Percentiles rank a stretch among this genome's conserved stretches.
Evolutionary conservation across 1,140 invertebrate species (phyloP).

Genomic region (Plutomurus gul): DNA sequence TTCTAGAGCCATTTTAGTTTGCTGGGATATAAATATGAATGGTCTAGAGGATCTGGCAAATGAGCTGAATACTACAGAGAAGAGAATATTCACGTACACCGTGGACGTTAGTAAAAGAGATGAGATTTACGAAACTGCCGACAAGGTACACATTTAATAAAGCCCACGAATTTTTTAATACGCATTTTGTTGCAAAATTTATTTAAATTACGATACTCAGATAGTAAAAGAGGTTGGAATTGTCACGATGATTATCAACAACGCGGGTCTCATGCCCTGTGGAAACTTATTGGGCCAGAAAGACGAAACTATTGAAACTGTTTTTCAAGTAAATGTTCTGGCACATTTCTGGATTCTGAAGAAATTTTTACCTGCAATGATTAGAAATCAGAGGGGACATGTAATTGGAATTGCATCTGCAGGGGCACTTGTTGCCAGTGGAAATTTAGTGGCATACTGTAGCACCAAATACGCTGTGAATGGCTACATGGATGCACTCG

Average conservation of each 20-base stretch:
- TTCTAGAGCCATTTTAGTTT: not conserved
- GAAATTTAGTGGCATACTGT: conserved; percentile 80
- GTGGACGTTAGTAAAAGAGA: conserved; percentile 1
- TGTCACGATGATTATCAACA: conserved; percentile 56
- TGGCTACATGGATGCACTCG: conserved; percentile 62
- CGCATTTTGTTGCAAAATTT: not conserved
- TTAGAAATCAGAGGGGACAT: conserved; percentile 75
- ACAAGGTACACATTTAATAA: too few relatives aligned
- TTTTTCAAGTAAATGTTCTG: conserved; percentile 78
- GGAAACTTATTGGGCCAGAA: conserved; percentile 69
- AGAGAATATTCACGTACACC: not conserved
- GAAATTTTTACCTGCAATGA: conserved; percentile 79
- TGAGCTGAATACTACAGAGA: not conserved
- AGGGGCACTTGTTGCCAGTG: conserved; percentile 72
- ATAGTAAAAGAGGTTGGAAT: not conserved
- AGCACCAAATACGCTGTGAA: conserved; percentile 79
- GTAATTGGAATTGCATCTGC: conserved; percentile 80
- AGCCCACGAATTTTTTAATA: too few relatives aligned
- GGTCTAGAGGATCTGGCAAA: not conserved
- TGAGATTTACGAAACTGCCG: not conserved
- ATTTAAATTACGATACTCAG: not conserved
- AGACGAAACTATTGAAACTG: conserved; percentile 68
- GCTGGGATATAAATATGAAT: conserved; percentile 10
- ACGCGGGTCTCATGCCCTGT: conserved; percentile 85
- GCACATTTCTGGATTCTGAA: conserved; percentile 79